Conservation (phyloP, 1,140 invertebrate species). For the Palaemon carinicauda region DNA sequence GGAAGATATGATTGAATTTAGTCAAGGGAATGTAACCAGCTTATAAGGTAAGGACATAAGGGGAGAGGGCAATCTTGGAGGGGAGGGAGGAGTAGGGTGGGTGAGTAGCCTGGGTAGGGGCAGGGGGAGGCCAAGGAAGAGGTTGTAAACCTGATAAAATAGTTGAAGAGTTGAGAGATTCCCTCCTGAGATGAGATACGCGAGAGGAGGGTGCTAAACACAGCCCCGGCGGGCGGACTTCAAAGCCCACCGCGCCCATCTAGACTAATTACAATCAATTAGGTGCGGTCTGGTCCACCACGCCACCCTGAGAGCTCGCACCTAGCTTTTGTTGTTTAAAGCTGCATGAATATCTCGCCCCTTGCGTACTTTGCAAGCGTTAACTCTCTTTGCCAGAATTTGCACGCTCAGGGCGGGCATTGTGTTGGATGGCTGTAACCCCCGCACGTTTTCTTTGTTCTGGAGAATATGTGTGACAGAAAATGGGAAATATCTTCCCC, state of each 20-base stretch:
- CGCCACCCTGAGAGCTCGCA: constrained; percentile 17
- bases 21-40: not conserved
- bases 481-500: constrained; percentile 39
- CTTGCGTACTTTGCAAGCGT: constrained; percentile 8
- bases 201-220: not conserved
- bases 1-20: not conserved
- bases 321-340: constrained; percentile 27
- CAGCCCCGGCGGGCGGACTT: constrained; percentile 16
- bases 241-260: constrained; percentile 51
- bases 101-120: not conserved
- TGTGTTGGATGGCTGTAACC: constrained; percentile 14
- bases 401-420: constrained; percentile 39
- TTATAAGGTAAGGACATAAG: not conserved
- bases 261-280: constrained; percentile 55
- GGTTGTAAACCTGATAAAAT: constrained; percentile 30
- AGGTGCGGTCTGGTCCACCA: constrained; percentile 46
- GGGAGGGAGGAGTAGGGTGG: not conserved
- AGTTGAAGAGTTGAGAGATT: constrained; percentile 8
- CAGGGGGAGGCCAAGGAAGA: not conserved
- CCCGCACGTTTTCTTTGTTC: constrained; percentile 44
- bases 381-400: constrained; percentile 35
- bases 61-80: not conserved
- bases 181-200: not conserved
- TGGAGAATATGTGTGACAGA: constrained; percentile 32
- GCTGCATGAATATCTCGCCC: constrained; percentile 1